Base-by-base conservation (phyloP, 2,113 vertebrate species). In the Apistogramma diplotaenia region DNA sequence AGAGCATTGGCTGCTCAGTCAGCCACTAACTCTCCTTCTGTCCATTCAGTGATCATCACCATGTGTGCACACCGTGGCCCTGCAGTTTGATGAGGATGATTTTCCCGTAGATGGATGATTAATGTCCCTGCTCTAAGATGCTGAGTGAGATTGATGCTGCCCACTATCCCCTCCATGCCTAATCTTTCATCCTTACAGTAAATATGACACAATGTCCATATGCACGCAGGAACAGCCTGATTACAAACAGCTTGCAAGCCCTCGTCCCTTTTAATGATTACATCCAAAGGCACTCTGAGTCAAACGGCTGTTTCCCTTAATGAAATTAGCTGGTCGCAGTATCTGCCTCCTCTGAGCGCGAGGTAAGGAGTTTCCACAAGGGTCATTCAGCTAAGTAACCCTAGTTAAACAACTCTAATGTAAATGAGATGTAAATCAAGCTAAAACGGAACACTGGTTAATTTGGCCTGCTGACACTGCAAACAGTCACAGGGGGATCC, bases 181-280 rank as follows among this genome's bases (percentile, higher is more conserved):
- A 94, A 95, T 95, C 94, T 93, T 95, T 95, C 95, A 95, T 95
- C 91, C 91, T 95, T 94, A 95, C 89, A 90, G 90, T 93, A 94
- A 95, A 93, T 92, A 93, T 94, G 95, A 94, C 95, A 95, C 93
- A 93, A 91, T 83, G 89, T 88, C 91, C 91, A 91, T 91, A 93
- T 89, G 84, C 81, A 73, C 15, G n/a, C 84, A 56, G 82, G 93
- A 85, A 83, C 40, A 55, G 83, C 82, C 92, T 94, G 93, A 95
- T 95, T 94, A 91, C 87, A 87, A 95, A 95, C 94, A 95, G 95
- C 94, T 95, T 95, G 94, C 88, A 18, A 88, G 87, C 89, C 79
- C 79, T 88, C 82, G 31, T 89, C 86, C 87, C 82, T 83, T 92
- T 92, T 91, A 93, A 94, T 89, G 89, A 93, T 91, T 84, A 87